Evolutionary conservation across 2,888 invertebrate species (phyloP), one percentile per base, ranked within the genome.

Genomic region (Hemistola chrysoprasaria): DNA sequence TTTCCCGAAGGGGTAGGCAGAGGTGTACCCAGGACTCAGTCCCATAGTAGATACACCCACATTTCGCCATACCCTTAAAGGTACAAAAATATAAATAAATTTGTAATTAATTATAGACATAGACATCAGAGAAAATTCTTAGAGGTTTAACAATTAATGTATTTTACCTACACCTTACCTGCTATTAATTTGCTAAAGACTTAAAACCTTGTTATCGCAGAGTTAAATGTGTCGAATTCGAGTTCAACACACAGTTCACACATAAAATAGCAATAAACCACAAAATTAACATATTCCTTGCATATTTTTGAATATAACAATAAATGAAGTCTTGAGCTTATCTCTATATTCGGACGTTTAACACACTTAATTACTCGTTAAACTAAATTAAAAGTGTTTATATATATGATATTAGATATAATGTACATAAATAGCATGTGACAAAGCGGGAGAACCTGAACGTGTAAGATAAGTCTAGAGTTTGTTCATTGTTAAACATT

Each of bases 361-460:
- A 22, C 1, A 9, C 29, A 22, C 25, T 33, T 39, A 8, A 20
- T 20, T 9, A 24, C 21, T 40, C n/a, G 21, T n/a, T 11, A 16
- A 24, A 11, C 9, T 27, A 23, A 23, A 20, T 6, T 29, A 24
- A 30, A 16, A 29, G 10, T 25, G n/a, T 28, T 30, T 35, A 36
- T 36, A 27, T 3, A 42, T 36, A 23, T 42, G 6, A 30, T 29
- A 44, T 44, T 26, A 28, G 6, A 30, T 29, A 44, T 44, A 22
- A 28, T 31, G 28, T 35, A 16, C 2, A 16, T 5, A 64, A 67
- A 66, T 59, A 65, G 36, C 69, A 67, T 69, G 68, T 71, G 71
- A 71, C 66, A 65, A 62, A 69, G 60, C 57, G 53, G 56, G 57
- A 56, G 54, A 27, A 20, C 8, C 22, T 27, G 63, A 63, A 63